Percentiles rank a stretch among this genome's conserved stretches.
These are phyloP conservation scores for Grantiella picta DNA, from an alignment of 2,113 vertebrate genomes.

Conservation along the genomic window DNA sequence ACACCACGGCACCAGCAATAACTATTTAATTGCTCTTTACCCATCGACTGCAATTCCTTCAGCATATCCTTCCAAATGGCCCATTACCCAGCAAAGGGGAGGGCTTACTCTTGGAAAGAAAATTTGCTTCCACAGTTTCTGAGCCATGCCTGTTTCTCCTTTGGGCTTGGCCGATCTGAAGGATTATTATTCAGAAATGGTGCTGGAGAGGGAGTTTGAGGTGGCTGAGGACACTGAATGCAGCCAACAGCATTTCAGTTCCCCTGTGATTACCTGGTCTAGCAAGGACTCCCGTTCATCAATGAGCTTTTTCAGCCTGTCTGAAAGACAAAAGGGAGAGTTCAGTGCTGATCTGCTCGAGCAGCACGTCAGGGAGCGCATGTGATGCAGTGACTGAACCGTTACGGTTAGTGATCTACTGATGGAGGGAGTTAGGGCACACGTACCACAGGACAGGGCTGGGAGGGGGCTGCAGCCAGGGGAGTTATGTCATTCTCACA, in stretches of 20 bases:
- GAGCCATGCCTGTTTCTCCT: not conserved
- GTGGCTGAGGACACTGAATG: not conserved
- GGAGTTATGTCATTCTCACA: slow-evolving; percentile 64
- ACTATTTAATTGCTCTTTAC: not conserved
- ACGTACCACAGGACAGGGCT: slow-evolving; percentile 80
- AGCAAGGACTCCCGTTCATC: slow-evolving; percentile 91
- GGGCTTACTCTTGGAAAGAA: not conserved
- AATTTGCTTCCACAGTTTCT: not conserved
- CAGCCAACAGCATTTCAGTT: not conserved
- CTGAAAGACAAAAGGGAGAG: slow-evolving; percentile 74
- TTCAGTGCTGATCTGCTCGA: not conserved
- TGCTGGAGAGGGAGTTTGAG: not conserved
- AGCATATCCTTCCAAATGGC: not conserved
- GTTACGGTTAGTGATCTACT: slow-evolving; percentile 53
- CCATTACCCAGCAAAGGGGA: not conserved
- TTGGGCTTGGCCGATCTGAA: not conserved
- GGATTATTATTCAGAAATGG: not conserved
- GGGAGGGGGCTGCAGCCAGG: slow-evolving; percentile 73
- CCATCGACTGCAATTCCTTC: not conserved
- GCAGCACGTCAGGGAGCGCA: not conserved
- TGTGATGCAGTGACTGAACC: not conserved
- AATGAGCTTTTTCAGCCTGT: slow-evolving; percentile 88
- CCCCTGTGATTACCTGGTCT: slow-evolving; percentile 82
- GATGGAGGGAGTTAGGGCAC: slow-evolving; percentile 70
- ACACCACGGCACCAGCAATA: not conserved